Conservation (phyloP, 2,888 invertebrate genomes). For the Anaspis maculata region DNA sequence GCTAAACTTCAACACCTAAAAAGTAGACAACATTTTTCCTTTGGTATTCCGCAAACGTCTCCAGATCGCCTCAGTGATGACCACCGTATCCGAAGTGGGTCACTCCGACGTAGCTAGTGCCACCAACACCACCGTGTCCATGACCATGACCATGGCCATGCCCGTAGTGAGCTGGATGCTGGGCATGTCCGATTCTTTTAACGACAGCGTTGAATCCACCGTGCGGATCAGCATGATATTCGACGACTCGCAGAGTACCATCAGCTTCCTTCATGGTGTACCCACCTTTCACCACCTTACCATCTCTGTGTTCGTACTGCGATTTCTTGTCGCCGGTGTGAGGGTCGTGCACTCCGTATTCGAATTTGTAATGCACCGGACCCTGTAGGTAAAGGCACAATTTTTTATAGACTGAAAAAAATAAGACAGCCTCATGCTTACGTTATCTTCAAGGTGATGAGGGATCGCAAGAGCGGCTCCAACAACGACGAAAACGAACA, state of each 20-base stretch:
- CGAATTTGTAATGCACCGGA: slow-evolving; percentile 32
- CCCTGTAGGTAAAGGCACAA: no score
- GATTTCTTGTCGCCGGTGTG: slow-evolving; percentile 37
- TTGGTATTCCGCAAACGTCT: no score
- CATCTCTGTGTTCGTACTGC: slow-evolving; percentile 36
- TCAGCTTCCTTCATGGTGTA: slow-evolving; percentile 38
- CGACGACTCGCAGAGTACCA: slow-evolving; percentile 37
- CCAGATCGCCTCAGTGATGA: no score
- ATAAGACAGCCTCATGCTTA: no score
- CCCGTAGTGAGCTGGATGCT: slow-evolving; percentile 27
- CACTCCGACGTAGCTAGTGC: slow-evolving; percentile 19
- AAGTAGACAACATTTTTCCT: no score
- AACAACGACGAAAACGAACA: no score
- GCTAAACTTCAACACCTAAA: no score
- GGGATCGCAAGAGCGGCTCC: no score
- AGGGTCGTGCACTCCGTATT: slow-evolving; percentile 38
- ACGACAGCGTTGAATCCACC: slow-evolving; percentile 35
- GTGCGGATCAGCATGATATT: slow-evolving; percentile 34
- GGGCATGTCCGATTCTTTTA: slow-evolving; percentile 30
- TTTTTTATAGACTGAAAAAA: no score
- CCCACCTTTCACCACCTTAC: slow-evolving; percentile 34
- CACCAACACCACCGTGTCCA: slow-evolving; percentile 11
- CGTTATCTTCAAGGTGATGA: no score
- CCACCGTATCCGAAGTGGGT: slow-evolving; percentile 21
- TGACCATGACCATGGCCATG: slow-evolving; percentile 9